Evolutionary conservation across 2,113 vertebrate species (phyloP).

Genomic region (Phylloscopus trochilus): DNA sequence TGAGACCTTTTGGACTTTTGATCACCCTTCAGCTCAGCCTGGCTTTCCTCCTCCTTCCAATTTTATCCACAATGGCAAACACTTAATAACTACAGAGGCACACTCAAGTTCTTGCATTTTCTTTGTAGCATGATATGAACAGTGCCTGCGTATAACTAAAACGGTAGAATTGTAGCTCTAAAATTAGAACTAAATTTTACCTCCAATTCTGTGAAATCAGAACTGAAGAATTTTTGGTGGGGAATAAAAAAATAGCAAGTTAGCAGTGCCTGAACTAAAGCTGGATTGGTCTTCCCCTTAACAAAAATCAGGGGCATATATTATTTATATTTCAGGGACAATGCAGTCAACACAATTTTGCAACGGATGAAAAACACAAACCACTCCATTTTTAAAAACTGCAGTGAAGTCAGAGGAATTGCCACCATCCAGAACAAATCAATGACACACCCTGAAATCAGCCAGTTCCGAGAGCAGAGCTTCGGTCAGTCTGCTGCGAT

Average conservation of each 20-base stretch:
- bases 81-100: background rate
- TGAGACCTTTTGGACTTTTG: conserved; percentile 46
- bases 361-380: background rate
- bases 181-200: background rate
- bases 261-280: background rate
- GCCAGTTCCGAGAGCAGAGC: background rate
- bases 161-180: background rate
- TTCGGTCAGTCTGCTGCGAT: background rate
- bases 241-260: background rate
- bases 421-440: conserved; percentile 38
- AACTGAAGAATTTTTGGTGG: background rate
- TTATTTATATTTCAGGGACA: background rate
- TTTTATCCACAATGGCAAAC: background rate
- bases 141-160: background rate
- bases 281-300: background rate
- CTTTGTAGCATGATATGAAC: background rate
- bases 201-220: background rate
- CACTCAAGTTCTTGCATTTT: background rate
- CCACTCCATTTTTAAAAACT: background rate
- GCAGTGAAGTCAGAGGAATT: conserved; percentile 32
- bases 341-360: background rate
- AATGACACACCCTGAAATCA: conserved; percentile 45
- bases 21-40: background rate
- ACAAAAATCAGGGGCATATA: background rate
- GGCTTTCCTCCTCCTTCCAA: conserved; percentile 37